Evolutionary conservation across 2,888 invertebrate species (phyloP), one percentile per base, ranked within the genome.

Genomic region (Apotomis capreana): DNA sequence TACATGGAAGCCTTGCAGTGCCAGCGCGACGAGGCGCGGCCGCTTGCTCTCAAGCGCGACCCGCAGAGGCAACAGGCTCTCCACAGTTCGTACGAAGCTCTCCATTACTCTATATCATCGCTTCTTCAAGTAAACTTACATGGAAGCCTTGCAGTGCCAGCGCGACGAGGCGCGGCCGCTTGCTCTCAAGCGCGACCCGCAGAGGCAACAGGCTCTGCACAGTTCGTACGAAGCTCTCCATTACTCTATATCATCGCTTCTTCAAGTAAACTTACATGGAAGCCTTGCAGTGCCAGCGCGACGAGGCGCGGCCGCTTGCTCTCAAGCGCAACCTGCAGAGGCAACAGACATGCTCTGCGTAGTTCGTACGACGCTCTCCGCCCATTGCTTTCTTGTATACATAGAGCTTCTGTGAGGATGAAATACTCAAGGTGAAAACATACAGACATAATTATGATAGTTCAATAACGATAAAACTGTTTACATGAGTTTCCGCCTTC

Each of bases 1-100:
- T 94, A 98, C 98, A 93, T 98, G 98, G 84, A 99, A 95, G 77
- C 98, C 99, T 83, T 96, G 96, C 58, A 99, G 92, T 9, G 97
- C 97, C 86, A 96, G 95, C 55, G 96, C 94, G 73, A 98, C 96
- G 77, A 98, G 95, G 87, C 97, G 97, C 81, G 96, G 96, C 77
- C 96, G 95, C 85, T 97, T 97, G 77, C 96, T 97, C 88, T 98
- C 98, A 80, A 99, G 92, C 40, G 98, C 96, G 81, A 97, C 94
- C 89, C 98, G 98, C 78, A 99, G 93, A 2, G 98, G 96, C 78
- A 95, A 90, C 98, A 98, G 76, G 95, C 96, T 73, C 97, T 96
- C 79, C 98, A 95, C 76, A 98, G 87, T 88, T 98, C 97, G 91
- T 96, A 95, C 59, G 97, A 96, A 51, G 97, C 96, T 83, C 96